phyloP scores from a whole-genome alignment of 2,113 vertebrate species.

The Pseudolaguvia tuberculata region DNA sequence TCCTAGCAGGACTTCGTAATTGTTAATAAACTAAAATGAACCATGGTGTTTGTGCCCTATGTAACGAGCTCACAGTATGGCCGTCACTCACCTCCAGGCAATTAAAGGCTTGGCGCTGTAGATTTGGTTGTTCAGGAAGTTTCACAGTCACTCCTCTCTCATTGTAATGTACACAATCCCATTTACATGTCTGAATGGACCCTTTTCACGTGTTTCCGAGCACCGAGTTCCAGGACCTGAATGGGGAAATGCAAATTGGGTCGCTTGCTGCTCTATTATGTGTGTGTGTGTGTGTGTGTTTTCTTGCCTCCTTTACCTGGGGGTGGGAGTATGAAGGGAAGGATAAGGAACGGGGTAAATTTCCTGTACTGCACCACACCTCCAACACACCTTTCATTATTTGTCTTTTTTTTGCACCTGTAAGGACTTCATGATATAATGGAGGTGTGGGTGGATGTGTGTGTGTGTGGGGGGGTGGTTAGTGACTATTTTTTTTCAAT shows the following conservation, averaged over 20 bases:
- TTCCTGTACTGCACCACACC: conserved; percentile 38
- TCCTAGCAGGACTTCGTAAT: conserved; percentile 15
- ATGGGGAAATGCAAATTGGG: conserved; percentile 89
- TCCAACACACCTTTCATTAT: conserved; percentile 92
- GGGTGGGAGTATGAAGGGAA: conserved; percentile 59
- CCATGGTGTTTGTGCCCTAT: conserved; percentile 42
- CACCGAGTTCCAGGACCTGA: conserved; percentile 65
- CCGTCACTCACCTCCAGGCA: conserved; percentile 73
- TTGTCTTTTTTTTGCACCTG: conserved; percentile 91
- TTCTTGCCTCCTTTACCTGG: conserved; percentile 81
- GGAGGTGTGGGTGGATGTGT: too few relatives aligned
- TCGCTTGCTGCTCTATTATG: conserved; percentile 84
- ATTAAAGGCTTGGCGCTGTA: conserved; percentile 79
- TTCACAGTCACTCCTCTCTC: conserved; percentile 85
- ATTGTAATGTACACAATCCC: conserved; percentile 82
- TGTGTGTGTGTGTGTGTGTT: too few relatives aligned
- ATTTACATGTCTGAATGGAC: conserved; percentile 90
- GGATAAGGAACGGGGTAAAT: conserved; percentile 25
- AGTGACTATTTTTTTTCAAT: conserved; percentile 39
- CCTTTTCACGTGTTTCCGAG: conserved; percentile 87
- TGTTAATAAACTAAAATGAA: conserved; percentile 46
- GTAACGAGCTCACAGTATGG: conserved; percentile 79
- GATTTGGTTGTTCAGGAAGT: conserved; percentile 79
- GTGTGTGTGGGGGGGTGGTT: too few relatives aligned
- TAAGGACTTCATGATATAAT: conserved; percentile 77